Base-by-base conservation (phyloP, 2,888 invertebrate genomes). In the Drosophila kokeensis region DNA sequence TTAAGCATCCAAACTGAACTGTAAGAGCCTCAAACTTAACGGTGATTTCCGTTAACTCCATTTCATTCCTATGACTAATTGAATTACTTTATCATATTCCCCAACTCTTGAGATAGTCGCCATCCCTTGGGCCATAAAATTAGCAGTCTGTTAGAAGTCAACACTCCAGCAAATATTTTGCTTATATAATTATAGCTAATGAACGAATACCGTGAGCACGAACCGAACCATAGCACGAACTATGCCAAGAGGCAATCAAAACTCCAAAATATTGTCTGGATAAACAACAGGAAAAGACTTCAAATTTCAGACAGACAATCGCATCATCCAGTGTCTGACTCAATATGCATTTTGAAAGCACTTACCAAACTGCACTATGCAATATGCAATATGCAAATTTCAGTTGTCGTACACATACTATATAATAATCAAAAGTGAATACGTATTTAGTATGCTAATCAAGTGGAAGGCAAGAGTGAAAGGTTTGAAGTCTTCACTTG, bases 111-210 rank as follows among this genome's bases (percentile, higher is more conserved):
- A 52, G 62, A 54, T 67, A 63, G 50, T 59, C 61, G 27, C 8
- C 50, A n/a, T 24, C 55, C 81, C 65, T 45, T 18, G 59, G 61
- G 82, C 67, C 62, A 77, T 52, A 40, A 73, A 67, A 80, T 82
- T 68, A 77, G 21, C 75, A 67, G 29, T 53, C 71, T 66, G 76
- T 69, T 82, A 75, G 71, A 82, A 80, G 84, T 81, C 81, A 88
- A 83, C 75, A 79, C 86, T 65, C 86, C 65, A 73, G n/a, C 74
- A 53, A 78, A 80, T 73, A 61, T 88, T 83, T 76, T 65, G 65
- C 75, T 88, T 88, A 86, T 85, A 86, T 88, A 84, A 84, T 86
- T 77, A 66, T 54, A 63, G 73, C 72, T 84, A 83, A 83, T 87
- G 69, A 81, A 76, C 70, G 38, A 66, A 68, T 66, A 61, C 63